phyloP scores from a whole-genome alignment of 2,888 invertebrate genomes.

The Mythimna ferrago region DNA sequence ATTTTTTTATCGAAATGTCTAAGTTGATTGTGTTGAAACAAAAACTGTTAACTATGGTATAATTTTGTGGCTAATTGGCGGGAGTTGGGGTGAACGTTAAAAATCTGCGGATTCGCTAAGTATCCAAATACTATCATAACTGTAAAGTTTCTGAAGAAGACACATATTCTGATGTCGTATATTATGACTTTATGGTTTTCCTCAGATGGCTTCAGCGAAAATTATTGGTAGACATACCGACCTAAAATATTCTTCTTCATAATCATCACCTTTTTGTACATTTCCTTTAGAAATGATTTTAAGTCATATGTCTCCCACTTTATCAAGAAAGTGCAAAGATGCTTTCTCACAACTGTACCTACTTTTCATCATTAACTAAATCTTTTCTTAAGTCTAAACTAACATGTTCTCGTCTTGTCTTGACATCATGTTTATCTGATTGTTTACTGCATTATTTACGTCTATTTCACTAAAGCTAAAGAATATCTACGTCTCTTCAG shows the following conservation, averaged over 20 bases:
- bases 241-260: neutral
- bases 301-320: neutral
- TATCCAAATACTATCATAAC: neutral
- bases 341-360: neutral
- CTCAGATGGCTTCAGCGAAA: neutral
- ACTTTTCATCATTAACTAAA: neutral
- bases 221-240: neutral
- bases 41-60: slow-evolving; percentile 37
- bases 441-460: slow-evolving; percentile 6
- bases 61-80: slow-evolving; percentile 32
- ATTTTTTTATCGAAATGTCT: slow-evolving; percentile 47
- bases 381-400: neutral
- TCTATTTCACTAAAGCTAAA: slow-evolving; percentile 6
- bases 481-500: neutral
- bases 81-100: neutral
- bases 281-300: neutral
- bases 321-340: neutral
- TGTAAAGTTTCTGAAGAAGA: neutral
- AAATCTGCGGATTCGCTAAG: neutral
- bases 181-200: neutral
- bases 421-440: slow-evolving; percentile 5
- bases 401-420: neutral
- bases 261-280: neutral
- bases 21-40: slow-evolving; percentile 35
- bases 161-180: neutral